Evolutionary conservation across 2,113 vertebrate genomes (phyloP), one percentile per base, ranked within the genome.

Genomic region (Protobothrops mucrosquamatus): DNA sequence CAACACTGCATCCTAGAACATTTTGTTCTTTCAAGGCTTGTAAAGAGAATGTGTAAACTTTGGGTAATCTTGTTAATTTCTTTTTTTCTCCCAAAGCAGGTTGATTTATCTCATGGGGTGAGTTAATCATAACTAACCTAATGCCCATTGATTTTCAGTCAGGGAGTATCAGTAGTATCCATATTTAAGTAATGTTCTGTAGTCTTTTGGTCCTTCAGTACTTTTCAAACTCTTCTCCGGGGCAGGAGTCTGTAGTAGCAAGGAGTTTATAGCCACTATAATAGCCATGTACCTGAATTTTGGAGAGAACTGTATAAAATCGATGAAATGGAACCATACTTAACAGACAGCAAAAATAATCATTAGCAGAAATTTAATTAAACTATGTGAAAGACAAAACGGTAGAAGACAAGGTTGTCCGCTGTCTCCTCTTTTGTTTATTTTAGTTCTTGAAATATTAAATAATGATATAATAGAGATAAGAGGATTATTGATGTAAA

Each of bases 71-170:
- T 55, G 92, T 46, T 34, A 94, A 2, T 52, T 81, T 8, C 39
- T 43, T 94, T 96, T 96, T 94, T 97, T 96, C 55, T 95, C n/a
- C 64, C 89, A 34, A 55, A 88, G 43, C 87, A 91, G 87, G 87
- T 55, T 54, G 48, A 2, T 54, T 88, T 48, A 86, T 48, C 46
- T 48, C 43, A 14, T 86, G 85, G 85, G 85, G 26, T 26, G 12
- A 1, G 3, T 51, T 48, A 22, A 48, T 51, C 24, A 26, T 86
- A 48, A 86, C 23, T 86, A 86, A 48, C 15, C 24, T 15, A 48
- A 88, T 2, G 34, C 24, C 26, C 26, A 88, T 55, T 54, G 26
- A 88, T 88, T 29, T 29, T 12, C 26, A 29, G 26, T 61, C 59
- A 29, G 59, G 10, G 59, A 64, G 29, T 64, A 26, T 64, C 10